Evolutionary conservation across 2,113 vertebrate species (phyloP), one percentile per base, ranked within the genome.

Genomic region (Gallinago undulata): DNA sequence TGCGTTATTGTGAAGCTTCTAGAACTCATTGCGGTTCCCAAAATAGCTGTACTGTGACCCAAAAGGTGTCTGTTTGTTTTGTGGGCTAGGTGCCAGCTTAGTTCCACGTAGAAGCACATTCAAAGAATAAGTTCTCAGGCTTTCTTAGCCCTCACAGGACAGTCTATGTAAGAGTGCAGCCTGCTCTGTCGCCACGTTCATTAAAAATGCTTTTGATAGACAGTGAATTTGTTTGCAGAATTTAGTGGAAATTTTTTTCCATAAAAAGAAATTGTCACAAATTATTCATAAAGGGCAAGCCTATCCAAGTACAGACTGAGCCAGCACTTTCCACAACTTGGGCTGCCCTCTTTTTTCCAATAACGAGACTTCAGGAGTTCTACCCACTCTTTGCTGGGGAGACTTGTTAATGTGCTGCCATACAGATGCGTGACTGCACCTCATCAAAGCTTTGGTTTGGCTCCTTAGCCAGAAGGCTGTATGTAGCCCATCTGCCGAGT

Each of bases 41-140:
- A 57, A 95, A 94, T 92, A 97, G 63, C 55, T 80, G 53, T 90
- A 15, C 56, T 84, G 76, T 84, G 60, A 84, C n/a, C n/a, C n/a
- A n/a, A n/a, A 81, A 89, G 66, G 74, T 96, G 68, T 94, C 90
- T 94, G 77, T 82, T 89, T 91, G 51, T 93, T 93, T 85, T 93
- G 89, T 80, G 45, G 87, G 84, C 75, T 57, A 74, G 13, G 23
- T 79, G 62, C 91, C 82, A 89, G 59, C 33, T 89, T 91, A 56
- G 87, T 95, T 94, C 81, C 2, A 10, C 72, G 30, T 43, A 47
- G n/a, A 73, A 90, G 74, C 62, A 57, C 55, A 11, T 50, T 84
- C 11, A 3, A 64, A 86, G 79, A 90, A 25, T 62, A 87, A 73
- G 62, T 91, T 95, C 62, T 24, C 17, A 68, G 74, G 37, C 48